phyloP scores from a whole-genome alignment of 2,797 vertebrate species.

The Enteromius thamalakanensis region DNA sequence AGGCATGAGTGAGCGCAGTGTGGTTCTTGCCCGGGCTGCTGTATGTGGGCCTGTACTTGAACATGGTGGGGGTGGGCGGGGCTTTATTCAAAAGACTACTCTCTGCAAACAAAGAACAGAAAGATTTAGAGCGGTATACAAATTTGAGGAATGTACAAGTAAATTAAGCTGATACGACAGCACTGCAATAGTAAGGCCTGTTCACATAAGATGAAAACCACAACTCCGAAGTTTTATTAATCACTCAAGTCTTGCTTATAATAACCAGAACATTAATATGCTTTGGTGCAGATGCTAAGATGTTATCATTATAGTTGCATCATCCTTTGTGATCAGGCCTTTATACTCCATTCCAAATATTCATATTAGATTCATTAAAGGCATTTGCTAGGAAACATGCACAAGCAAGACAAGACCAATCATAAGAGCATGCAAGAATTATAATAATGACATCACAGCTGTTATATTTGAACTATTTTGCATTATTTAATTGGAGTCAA shows the following conservation, averaged over 20 bases:
- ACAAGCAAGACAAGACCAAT: neutral
- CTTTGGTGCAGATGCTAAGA: neutral
- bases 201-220: neutral
- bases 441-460: neutral
- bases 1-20: conserved; percentile 82
- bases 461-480: neutral
- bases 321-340: neutral
- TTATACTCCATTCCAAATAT: neutral
- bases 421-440: neutral
- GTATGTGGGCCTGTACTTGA: conserved; percentile 91
- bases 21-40: conserved; percentile 88
- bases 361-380: neutral
- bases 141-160: neutral
- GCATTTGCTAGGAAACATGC: neutral
- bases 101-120: conserved; percentile 73
- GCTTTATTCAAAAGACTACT: conserved; percentile 88
- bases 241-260: neutral
- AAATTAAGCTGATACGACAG: neutral
- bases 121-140: neutral
- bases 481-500: neutral
- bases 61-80: conserved; percentile 96
- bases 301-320: neutral
- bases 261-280: neutral
- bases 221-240: neutral
- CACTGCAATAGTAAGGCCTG: neutral